Evolutionary conservation across 2,888 invertebrate genomes (phyloP).

Genomic region (Cybosia mesomella): DNA sequence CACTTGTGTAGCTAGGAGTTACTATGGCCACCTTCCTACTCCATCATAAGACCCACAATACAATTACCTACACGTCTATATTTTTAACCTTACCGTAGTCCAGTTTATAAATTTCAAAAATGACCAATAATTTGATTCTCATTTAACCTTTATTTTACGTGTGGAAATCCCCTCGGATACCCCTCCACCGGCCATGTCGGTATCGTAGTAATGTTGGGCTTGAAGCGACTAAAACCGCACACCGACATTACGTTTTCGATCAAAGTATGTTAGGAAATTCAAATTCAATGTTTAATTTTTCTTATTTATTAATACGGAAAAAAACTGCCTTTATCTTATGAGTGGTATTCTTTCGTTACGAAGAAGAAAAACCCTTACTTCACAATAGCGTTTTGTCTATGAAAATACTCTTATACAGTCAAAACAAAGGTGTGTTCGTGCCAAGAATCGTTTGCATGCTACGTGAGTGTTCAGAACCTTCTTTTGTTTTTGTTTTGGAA

Average conservation of each 20-base stretch:
- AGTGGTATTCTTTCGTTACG: conserved; percentile 3
- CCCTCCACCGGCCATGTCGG: too few species aligned
- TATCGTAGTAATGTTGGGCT: too few species aligned
- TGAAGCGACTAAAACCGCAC: too few species aligned
- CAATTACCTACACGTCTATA: too few species aligned
- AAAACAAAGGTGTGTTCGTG: conserved; percentile 45
- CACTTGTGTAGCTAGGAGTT: too few species aligned
- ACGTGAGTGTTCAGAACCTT: conserved; percentile 27
- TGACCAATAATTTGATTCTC: too few species aligned
- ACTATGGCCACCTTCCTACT: too few species aligned
- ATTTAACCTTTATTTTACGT: too few species aligned
- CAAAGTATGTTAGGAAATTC: background rate
- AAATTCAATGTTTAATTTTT: background rate
- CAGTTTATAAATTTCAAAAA: too few species aligned
- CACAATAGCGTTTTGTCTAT: conserved; percentile 10
- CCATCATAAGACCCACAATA: too few species aligned
- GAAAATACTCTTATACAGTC: conserved; percentile 20
- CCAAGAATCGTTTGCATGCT: conserved; percentile 52
- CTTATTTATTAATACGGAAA: background rate
- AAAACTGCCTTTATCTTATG: background rate
- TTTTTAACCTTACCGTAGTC: too few species aligned
- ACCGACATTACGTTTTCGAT: background rate
- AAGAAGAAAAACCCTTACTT: background rate
- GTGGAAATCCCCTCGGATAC: too few species aligned
- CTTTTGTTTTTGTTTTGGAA: conserved; percentile 38